Percentiles rank a stretch among this genome's conserved stretches.
Conservation (phyloP, 2,113 vertebrate genomes). For the Leucopsar rothschildi region DNA sequence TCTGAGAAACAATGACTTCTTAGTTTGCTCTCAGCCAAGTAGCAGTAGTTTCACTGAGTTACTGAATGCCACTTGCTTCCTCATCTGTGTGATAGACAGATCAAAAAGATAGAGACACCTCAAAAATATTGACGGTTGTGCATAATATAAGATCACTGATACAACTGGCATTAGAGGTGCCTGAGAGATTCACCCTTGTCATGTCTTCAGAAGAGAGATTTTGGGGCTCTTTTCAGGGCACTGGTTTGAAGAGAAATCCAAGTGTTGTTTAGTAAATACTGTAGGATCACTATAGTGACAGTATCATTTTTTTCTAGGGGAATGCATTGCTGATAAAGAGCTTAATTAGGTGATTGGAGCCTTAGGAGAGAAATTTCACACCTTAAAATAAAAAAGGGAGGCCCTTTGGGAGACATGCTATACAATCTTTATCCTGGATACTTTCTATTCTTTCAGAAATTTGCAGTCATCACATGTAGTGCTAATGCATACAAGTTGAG, state of each 20-base stretch:
- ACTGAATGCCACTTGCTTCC: background rate
- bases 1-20: background rate
- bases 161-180: background rate
- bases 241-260: background rate
- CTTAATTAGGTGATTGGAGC: background rate
- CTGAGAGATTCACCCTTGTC: background rate
- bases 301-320: background rate
- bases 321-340: background rate
- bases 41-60: background rate
- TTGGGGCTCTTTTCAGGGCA: background rate
- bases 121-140: background rate
- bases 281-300: background rate
- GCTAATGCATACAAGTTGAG: background rate
- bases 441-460: background rate
- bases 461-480: background rate
- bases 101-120: background rate
- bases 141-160: background rate
- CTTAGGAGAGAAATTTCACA: background rate
- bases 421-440: background rate
- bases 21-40: background rate
- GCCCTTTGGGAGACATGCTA: background rate
- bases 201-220: background rate
- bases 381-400: background rate
- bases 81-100: background rate
- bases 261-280: conserved; percentile 17